Evolutionary conservation across 2,113 vertebrate species (phyloP).

Genomic region (Sinocyclocheilus anophthalmus): DNA sequence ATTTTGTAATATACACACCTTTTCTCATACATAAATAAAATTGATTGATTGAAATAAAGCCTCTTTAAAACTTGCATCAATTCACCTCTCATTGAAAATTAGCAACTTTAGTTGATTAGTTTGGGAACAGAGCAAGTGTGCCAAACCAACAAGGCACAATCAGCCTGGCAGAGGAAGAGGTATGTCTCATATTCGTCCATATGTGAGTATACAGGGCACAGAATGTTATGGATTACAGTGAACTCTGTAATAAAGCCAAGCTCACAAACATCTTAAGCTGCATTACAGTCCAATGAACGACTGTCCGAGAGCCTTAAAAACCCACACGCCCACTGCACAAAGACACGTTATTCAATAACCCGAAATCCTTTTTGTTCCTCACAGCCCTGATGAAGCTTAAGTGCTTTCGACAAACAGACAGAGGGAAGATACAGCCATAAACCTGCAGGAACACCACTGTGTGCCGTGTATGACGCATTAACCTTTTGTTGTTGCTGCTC

Average conservation of each 20-base stretch:
- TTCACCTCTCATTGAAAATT: not conserved
- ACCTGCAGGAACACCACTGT: not conserved
- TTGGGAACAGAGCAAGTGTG: not conserved
- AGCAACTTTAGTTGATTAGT: not conserved
- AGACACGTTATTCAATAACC: conserved; percentile 29
- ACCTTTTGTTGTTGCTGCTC: conserved; percentile 1
- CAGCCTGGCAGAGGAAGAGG: not conserved
- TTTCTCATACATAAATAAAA: too few relatives aligned
- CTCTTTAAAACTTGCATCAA: not conserved
- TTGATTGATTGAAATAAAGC: not conserved
- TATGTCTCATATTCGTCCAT: not conserved
- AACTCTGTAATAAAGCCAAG: not conserved
- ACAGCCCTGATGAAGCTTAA: not conserved
- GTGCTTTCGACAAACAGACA: conserved; percentile 6
- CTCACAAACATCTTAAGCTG: not conserved
- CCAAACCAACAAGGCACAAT: not conserved
- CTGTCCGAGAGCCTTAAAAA: not conserved
- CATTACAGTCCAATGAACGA: not conserved
- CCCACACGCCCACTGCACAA: not conserved
- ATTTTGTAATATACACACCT: too few relatives aligned
- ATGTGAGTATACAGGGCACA: not conserved
- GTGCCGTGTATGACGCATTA: conserved; percentile 2
- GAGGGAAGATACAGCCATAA: not conserved
- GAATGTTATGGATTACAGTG: not conserved
- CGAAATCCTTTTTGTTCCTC: not conserved